Evolutionary conservation across 2,797 vertebrate species (phyloP).

Genomic region (Ctenochaetus hawaiiensis): DNA sequence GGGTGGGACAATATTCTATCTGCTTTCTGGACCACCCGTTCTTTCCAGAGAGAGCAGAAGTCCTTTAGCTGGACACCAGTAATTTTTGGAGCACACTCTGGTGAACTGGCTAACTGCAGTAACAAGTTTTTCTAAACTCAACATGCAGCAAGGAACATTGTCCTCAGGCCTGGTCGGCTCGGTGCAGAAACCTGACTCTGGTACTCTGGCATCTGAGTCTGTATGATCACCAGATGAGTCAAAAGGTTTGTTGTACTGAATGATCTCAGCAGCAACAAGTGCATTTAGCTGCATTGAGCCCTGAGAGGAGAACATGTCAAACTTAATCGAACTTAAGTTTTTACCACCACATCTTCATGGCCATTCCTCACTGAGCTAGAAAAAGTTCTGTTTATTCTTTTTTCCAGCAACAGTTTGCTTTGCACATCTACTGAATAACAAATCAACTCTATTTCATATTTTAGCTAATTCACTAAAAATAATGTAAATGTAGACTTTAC

Average conservation of each 20-base stretch:
- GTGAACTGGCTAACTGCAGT: no score
- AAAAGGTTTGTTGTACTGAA: neutral
- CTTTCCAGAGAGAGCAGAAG: no score
- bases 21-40: no score
- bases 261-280: neutral
- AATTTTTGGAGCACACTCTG: no score
- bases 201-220: neutral
- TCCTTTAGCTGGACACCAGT: no score
- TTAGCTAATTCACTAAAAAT: neutral
- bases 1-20: no score
- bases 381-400: neutral
- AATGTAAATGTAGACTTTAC: neutral
- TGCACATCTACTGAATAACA: neutral
- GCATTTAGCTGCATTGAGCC: neutral
- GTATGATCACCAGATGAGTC: neutral
- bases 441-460: neutral
- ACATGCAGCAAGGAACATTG: neutral
- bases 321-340: neutral
- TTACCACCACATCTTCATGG: neutral
- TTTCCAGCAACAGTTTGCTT: neutral
- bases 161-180: neutral
- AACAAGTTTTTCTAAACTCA: no score
- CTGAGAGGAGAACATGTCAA: neutral
- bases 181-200: neutral
- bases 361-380: neutral